A percentile compares a stretch with the other conserved stretches of the same genome.
Evolutionary conservation across 2,888 invertebrate genomes (phyloP).

Genomic region (Drosophila melanosoma): DNA sequence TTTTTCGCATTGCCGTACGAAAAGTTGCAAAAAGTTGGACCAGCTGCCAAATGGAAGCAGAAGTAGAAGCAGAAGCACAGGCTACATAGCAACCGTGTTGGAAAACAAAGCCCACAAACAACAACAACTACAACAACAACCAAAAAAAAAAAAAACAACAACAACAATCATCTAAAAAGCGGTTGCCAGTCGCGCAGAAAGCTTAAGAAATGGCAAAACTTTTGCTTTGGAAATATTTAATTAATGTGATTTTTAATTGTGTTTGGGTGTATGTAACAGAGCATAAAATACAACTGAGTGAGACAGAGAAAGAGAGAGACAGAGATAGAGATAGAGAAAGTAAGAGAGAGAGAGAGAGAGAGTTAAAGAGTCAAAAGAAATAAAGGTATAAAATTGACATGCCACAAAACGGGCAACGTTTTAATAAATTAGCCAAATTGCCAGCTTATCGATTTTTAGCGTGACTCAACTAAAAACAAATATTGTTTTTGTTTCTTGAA

Average conservation of each 20-base stretch:
- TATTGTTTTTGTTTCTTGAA: background rate
- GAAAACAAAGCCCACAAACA: constrained; percentile 63
- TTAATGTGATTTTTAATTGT: constrained; percentile 81
- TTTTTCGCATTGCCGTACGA: constrained; percentile 75
- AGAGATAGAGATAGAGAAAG: background rate
- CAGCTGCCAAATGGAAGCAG: constrained; percentile 18
- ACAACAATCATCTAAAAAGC: constrained; percentile 8
- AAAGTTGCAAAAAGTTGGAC: constrained; percentile 75
- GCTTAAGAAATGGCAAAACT: constrained; percentile 76
- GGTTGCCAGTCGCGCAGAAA: constrained; percentile 60
- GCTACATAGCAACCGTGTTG: constrained; percentile 33
- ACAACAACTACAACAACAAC: constrained; percentile 16
- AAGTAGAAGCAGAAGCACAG: background rate
- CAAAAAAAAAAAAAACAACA: background rate
- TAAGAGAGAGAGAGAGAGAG: background rate
- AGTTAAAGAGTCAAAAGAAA: background rate
- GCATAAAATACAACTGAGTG: background rate
- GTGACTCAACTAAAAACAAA: background rate
- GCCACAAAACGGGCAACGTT: constrained; percentile 40
- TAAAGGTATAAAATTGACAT: constrained; percentile 8
- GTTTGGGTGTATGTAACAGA: constrained; percentile 42
- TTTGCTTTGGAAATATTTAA: constrained; percentile 80
- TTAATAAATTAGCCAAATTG: constrained; percentile 5
- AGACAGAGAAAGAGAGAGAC: background rate
- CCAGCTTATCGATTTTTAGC: constrained; percentile 5